Percentiles rank a stretch among this genome's conserved stretches.
phyloP scores from a whole-genome alignment of 2,113 vertebrate genomes.

The Gallinago jamesoni region DNA sequence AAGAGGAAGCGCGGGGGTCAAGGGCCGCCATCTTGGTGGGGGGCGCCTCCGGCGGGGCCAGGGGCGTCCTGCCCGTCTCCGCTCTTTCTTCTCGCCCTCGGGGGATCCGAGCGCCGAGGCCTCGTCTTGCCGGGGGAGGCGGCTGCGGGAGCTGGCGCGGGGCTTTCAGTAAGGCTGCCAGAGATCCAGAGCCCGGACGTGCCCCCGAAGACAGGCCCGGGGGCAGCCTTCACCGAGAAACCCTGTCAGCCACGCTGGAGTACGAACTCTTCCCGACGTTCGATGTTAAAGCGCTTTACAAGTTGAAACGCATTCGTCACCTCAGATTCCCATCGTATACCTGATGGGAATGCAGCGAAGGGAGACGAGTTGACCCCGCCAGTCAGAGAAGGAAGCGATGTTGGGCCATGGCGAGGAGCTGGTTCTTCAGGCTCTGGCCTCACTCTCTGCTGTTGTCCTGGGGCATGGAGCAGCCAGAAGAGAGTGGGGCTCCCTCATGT shows the following conservation, averaged over 20 bases:
- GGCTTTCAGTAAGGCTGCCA: rapidly evolving
- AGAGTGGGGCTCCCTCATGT: rapidly evolving
- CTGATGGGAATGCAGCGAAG: not conserved
- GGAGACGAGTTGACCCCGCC: too few relatives aligned
- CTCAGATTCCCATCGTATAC: rapidly evolving
- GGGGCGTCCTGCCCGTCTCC: rapidly evolving
- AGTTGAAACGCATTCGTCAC: rapidly evolving
- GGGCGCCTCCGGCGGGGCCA: rapidly evolving
- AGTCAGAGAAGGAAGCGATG: too few relatives aligned
- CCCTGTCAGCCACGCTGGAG: rapidly evolving
- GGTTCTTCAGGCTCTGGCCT: not conserved
- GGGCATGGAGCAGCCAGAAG: rapidly evolving
- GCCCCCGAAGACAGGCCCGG: rapidly evolving
- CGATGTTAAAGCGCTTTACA: too few relatives aligned
- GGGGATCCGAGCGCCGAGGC: rapidly evolving
- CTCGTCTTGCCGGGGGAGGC: not conserved
- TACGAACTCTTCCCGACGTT: rapidly evolving
- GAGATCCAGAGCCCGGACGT: rapidly evolving
- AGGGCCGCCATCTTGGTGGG: slow-evolving; percentile 13
- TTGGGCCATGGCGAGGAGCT: not conserved
- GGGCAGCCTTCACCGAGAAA: rapidly evolving
- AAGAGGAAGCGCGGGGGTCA: slow-evolving; percentile 44
- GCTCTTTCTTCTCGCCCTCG: rapidly evolving
- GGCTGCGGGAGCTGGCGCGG: not conserved
- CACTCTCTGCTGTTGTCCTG: rapidly evolving